Base-by-base conservation (phyloP, 2,888 invertebrate genomes). In the Cataglyphis altisquamis region DNA sequence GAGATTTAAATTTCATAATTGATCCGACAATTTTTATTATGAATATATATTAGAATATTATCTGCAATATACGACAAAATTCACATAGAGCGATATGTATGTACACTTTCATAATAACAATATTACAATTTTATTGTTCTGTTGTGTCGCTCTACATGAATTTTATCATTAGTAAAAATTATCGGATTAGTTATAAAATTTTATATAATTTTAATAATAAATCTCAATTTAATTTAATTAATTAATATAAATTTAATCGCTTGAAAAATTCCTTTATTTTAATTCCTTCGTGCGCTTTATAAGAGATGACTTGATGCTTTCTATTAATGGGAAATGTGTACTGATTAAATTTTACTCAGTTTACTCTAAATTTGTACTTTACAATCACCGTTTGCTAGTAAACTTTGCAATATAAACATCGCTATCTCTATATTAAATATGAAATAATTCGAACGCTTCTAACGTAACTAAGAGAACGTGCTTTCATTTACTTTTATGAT, bases 161-260 rank as follows among this genome's bases (percentile, higher is more conserved):
- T 45, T 45, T 45, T 45, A 45, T 12, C 12, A 18, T 41, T 45
- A 45, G 15, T 45, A 45, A 45, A 36, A 60, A 9, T 21, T 48
- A 36, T 9, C 8, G 6, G 21, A 52, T 12, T n/a, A 25, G 25
- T 18, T n/a, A 12, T 1, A 12, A 25, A 77, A 77, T 55, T 25
- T 25, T 25, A 25, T 21, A 25, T 25, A 25, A 25, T 21, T 45
- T 18, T 21, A 36, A 66, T 36, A 55, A 57, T 55, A 55, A 77
- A 67, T 57, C n/a, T 55, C n/a, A 41, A n/a, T 66, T 77, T 67
- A 39, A 75, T 39, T 39, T 10, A 39, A 39, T 39, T 39, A 39
- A 39, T 45, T 45, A 15, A 1, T 64, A n/a, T 45, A 1, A 55
- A 39, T 62, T 66, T 66, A 66, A 64, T 55, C 25, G 8, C 12